Conservation (phyloP, 2,113 vertebrate species). For the Chascanopsetta lugubris region DNA sequence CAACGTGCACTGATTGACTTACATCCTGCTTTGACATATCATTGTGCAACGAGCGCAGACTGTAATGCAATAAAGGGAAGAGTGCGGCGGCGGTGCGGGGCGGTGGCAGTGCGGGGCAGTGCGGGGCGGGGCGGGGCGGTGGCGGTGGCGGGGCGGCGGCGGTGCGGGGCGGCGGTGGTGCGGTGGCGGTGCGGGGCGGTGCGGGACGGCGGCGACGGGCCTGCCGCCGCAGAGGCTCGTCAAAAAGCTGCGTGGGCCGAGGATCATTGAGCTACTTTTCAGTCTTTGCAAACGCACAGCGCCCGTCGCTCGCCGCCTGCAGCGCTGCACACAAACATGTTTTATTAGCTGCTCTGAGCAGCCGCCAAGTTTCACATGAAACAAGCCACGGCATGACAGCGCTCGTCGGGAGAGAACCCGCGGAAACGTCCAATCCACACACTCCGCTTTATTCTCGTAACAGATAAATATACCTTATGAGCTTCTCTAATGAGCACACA, state of each 20-base stretch:
- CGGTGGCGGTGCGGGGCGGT: constrained; percentile 7
- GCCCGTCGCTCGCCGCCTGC: constrained; percentile 37
- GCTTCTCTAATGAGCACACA: constrained; percentile 15
- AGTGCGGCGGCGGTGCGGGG: constrained; percentile 5
- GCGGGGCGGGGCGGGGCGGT: constrained; percentile 8
- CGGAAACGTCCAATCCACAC: constrained; percentile 20
- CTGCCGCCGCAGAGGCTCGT: constrained; percentile 40
- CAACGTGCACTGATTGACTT: constrained; percentile 31
- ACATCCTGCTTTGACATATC: constrained; percentile 32
- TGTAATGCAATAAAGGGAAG: constrained; percentile 38
- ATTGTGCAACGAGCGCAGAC: constrained; percentile 40
- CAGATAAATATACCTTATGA: constrained; percentile 15
- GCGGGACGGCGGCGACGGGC: too few relatives aligned
- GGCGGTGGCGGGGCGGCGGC: constrained; percentile 20
- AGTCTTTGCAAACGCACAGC: constrained; percentile 43
- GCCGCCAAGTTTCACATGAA: constrained; percentile 48
- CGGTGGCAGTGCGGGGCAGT: too few relatives aligned
- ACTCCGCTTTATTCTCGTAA: neutral
- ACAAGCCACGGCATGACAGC: constrained; percentile 42
- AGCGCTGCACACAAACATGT: constrained; percentile 52
- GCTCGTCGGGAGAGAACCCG: constrained; percentile 19
- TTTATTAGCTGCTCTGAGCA: constrained; percentile 52
- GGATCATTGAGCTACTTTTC: constrained; percentile 51
- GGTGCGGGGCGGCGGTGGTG: constrained; percentile 7
- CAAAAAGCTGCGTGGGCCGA: constrained; percentile 52